These are phyloP conservation scores for Lepus europaeus DNA, from an alignment of 2,113 vertebrate species.

Conservation along the genomic window DNA sequence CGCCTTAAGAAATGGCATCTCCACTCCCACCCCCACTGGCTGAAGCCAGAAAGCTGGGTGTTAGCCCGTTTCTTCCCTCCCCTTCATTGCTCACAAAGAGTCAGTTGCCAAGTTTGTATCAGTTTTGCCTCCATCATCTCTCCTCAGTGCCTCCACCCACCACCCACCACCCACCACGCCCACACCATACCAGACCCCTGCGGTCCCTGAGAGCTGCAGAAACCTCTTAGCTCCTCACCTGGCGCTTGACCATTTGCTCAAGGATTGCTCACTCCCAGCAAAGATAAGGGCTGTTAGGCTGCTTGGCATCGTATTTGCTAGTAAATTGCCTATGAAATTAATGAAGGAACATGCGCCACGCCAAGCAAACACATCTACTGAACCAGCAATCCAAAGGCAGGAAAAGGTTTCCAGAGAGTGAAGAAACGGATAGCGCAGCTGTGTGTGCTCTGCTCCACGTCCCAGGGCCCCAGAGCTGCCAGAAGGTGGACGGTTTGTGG, in stretches of 20 bases:
- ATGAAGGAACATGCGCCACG: neutral
- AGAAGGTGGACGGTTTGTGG: neutral
- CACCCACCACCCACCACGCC: neutral
- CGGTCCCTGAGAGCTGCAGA: neutral
- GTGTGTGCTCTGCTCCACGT: neutral
- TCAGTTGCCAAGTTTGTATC: slow-evolving; percentile 34
- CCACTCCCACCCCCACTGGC: neutral
- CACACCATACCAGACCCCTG: neutral
- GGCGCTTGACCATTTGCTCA: neutral
- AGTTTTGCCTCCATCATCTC: slow-evolving; percentile 23
- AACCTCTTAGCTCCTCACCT: neutral
- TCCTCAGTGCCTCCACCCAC: neutral
- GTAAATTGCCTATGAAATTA: slow-evolving; percentile 9
- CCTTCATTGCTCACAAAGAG: neutral
- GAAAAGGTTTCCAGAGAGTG: neutral
- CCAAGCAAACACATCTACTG: neutral
- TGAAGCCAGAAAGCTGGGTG: slow-evolving; percentile 1
- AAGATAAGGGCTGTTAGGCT: neutral
- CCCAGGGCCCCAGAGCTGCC: neutral
- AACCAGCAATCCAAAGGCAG: neutral
- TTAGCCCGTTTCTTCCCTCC: neutral
- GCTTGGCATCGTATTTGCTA: neutral
- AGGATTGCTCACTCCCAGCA: neutral
- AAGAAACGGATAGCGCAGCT: neutral
- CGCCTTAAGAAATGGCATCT: slow-evolving; percentile 1